Conservation (phyloP, 2,797 vertebrate species). For the Anas capensis region DNA sequence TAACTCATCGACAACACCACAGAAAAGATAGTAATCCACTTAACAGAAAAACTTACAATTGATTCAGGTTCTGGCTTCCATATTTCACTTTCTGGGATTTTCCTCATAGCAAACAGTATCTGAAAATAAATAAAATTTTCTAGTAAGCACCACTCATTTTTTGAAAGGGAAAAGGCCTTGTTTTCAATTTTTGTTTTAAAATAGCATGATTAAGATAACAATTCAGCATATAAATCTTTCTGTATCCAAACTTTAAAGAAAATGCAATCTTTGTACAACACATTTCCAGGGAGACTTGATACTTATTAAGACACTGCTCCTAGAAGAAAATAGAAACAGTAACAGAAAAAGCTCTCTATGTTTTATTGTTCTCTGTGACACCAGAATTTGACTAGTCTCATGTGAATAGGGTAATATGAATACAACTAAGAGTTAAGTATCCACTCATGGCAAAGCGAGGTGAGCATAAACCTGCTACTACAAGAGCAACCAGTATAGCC, state of each 20-base stretch:
- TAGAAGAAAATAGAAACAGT: neutral
- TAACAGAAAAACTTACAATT: conserved; percentile 78
- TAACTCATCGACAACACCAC: neutral
- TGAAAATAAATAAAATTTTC: conserved; percentile 73
- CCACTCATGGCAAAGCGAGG: neutral
- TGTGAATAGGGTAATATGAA: neutral
- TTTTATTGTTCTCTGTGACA: neutral
- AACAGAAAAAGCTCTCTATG: neutral
- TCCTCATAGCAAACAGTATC: conserved; percentile 89
- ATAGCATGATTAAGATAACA: neutral
- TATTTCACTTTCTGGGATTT: conserved; percentile 89
- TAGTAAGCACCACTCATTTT: neutral
- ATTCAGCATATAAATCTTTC: neutral
- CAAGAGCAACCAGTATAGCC: neutral
- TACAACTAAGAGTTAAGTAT: neutral
- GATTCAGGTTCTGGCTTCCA: conserved; percentile 90
- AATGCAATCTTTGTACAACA: neutral
- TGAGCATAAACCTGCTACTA: neutral
- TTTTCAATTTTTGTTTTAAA: conserved; percentile 4
- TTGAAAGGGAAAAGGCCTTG: neutral
- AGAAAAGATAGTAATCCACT: neutral
- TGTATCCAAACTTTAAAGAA: neutral
- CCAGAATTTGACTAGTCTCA: neutral
- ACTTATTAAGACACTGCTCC: neutral
- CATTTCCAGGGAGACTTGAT: neutral